phyloP scores from a whole-genome alignment of 2,888 invertebrate genomes.

The Agrotis clavis region DNA sequence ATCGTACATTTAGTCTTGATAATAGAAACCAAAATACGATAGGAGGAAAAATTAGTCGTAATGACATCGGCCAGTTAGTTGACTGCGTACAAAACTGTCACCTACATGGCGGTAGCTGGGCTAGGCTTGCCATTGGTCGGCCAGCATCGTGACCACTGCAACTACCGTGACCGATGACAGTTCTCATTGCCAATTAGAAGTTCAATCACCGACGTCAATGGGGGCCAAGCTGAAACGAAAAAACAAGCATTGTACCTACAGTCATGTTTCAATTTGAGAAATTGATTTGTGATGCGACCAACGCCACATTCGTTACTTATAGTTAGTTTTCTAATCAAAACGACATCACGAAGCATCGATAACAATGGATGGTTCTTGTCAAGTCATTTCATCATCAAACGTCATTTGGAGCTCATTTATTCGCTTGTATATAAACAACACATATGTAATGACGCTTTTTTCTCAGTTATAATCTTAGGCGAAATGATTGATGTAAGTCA shows the following conservation, averaged over 20 bases:
- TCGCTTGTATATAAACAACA: conserved; percentile 61
- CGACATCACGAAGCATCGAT: conserved; percentile 73
- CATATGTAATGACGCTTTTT: conserved; percentile 58
- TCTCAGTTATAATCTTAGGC: conserved; percentile 38
- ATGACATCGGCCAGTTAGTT: conserved; percentile 27
- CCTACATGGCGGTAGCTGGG: conserved; percentile 40
- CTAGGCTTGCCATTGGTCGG: conserved; percentile 34
- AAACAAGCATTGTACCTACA: conserved; percentile 74
- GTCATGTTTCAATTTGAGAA: conserved; percentile 86
- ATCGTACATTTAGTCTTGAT: conserved; percentile 37
- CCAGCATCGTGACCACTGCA: conserved; percentile 73
- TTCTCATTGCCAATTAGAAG: conserved; percentile 84
- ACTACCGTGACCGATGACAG: conserved; percentile 77
- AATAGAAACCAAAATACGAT: conserved; percentile 43
- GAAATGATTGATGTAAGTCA: conserved; percentile 53
- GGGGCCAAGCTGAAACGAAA: conserved; percentile 71
- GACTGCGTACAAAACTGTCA: conserved; percentile 47
- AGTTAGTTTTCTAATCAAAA: conserved; percentile 72
- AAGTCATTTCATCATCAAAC: conserved; percentile 67
- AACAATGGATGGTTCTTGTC: conserved; percentile 68
- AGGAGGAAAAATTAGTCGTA: conserved; percentile 44
- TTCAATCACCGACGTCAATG: conserved; percentile 84
- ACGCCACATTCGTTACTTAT: conserved; percentile 68
- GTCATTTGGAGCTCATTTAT: conserved; percentile 67
- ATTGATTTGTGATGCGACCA: conserved; percentile 83